Conservation (phyloP, 2,888 invertebrate species). For the Drosophila macrothrix region DNA sequence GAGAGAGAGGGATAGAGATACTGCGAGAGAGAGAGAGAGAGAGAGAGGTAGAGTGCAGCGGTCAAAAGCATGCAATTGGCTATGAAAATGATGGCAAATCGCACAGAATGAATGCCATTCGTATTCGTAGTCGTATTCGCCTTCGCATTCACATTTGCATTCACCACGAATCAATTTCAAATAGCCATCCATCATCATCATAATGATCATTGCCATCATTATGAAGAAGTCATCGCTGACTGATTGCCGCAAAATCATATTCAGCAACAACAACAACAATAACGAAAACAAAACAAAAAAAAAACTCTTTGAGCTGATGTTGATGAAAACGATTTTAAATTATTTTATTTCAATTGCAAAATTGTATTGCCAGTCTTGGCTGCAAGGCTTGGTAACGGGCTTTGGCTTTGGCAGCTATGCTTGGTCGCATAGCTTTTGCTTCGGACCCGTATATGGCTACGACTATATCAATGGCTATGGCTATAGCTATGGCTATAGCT, state of each 20-base stretch:
- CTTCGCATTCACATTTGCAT: conserved; percentile 47
- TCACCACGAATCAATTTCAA: conserved; percentile 83
- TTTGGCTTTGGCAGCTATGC: conserved; percentile 31
- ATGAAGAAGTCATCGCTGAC: conserved; percentile 46
- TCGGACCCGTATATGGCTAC: not conserved
- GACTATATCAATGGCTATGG: not conserved
- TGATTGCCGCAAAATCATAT: conserved; percentile 72
- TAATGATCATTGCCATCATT: conserved; percentile 40
- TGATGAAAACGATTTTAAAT: conserved; percentile 84
- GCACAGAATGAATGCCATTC: conserved; percentile 30
- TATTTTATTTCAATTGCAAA: conserved; percentile 81
- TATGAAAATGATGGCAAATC: conserved; percentile 66
- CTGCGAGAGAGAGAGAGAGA: not conserved
- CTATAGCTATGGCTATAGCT: not conserved
- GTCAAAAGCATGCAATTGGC: conserved; percentile 76
- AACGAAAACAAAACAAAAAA: not conserved
- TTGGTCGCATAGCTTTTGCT: conserved; percentile 25
- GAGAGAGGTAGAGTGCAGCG: conserved; percentile 12
- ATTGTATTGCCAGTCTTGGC: conserved; percentile 61
- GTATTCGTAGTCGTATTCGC: conserved; percentile 8
- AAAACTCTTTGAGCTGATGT: conserved; percentile 76
- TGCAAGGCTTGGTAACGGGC: conserved; percentile 27
- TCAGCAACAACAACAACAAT: conserved; percentile 33
- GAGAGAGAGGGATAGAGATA: not conserved
- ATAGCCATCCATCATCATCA: conserved; percentile 77